Conservation (phyloP, 2,113 vertebrate genomes). For the Gavialis gangeticus region DNA sequence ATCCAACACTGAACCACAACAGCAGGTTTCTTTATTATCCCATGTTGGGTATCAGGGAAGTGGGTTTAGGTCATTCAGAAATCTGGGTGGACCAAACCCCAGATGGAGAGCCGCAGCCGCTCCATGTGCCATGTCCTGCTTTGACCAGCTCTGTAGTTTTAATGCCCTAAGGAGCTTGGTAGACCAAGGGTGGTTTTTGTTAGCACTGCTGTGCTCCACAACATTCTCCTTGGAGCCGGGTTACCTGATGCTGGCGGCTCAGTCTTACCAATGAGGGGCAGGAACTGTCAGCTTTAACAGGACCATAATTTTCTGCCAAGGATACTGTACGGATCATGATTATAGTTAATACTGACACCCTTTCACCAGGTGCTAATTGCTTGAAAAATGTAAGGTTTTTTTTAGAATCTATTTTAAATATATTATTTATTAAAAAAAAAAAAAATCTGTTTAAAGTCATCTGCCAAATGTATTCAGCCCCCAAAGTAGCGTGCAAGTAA, state of each 20-base stretch:
- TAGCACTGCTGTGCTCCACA: constrained; percentile 15
- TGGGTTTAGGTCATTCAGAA: background rate
- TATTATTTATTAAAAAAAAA: background rate
- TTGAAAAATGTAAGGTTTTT: background rate
- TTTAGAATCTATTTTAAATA: background rate
- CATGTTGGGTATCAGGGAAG: background rate
- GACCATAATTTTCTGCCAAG: background rate
- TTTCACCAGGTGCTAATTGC: background rate
- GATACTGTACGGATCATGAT: background rate
- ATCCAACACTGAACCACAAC: too few species aligned
- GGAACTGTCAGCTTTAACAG: background rate
- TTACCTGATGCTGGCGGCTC: too few species aligned
- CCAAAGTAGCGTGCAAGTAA: background rate
- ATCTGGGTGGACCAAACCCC: rapidly evolving
- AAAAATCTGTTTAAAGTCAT: rapidly evolving
- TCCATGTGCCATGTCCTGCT: rapidly evolving
- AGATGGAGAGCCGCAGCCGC: rapidly evolving
- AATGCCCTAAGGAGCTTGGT: background rate
- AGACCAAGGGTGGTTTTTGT: background rate
- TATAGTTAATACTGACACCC: background rate
- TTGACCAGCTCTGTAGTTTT: background rate
- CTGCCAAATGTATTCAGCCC: background rate
- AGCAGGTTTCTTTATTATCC: too few species aligned
- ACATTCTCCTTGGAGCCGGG: constrained; percentile 43
- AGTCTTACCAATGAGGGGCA: too few species aligned